phyloP scores from a whole-genome alignment of 2,888 invertebrate genomes.

The Omphaloscelis lunosa region DNA sequence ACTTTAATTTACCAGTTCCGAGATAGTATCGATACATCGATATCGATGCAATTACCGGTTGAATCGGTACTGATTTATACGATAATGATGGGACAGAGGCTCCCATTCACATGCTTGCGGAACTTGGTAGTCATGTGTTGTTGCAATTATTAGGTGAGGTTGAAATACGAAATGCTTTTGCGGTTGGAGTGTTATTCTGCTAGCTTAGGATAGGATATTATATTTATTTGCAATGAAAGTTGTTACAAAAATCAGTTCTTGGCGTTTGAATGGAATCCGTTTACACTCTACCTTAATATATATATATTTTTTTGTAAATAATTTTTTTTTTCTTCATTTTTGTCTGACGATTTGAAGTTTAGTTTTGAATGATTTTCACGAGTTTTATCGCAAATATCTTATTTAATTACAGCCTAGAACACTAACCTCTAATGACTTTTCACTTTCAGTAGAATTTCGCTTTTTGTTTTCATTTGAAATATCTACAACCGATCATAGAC shows the following conservation, averaged over 20 bases:
- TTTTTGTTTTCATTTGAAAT: neutral
- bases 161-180: constrained; percentile 67
- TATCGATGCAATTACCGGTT: constrained; percentile 73
- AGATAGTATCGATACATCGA: constrained; percentile 74
- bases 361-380: neutral
- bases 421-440: neutral
- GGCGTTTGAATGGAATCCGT: neutral
- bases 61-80: constrained; percentile 85
- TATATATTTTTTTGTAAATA: too few relatives aligned
- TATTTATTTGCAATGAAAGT: neutral
- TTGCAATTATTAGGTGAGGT: constrained; percentile 67
- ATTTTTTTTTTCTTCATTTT: neutral
- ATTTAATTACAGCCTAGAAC: neutral
- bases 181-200: constrained; percentile 61
- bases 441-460: neutral
- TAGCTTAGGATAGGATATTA: neutral
- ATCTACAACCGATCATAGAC: neutral
- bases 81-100: constrained; percentile 84
- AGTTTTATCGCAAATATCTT: neutral
- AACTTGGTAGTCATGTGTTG: constrained; percentile 71
- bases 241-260: neutral
- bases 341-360: neutral
- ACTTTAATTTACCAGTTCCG: constrained; percentile 72
- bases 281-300: too few relatives aligned
- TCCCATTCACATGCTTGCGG: constrained; percentile 68